Evolutionary conservation across 2,113 vertebrate genomes (phyloP).

Genomic region (Sapajus apella): DNA sequence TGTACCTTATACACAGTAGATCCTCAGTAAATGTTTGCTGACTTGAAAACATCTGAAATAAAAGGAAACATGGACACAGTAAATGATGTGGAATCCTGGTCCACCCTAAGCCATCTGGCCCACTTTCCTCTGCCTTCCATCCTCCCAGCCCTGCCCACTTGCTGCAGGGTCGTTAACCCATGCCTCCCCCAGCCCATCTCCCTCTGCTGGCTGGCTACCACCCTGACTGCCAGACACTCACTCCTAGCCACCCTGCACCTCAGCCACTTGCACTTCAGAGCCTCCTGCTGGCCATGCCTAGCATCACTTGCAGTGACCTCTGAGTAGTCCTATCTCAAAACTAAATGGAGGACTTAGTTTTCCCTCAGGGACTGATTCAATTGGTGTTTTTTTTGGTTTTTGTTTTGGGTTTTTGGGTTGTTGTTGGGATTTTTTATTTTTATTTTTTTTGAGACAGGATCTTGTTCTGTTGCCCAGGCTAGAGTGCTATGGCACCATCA

Average conservation of each 20-base stretch:
- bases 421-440: too few species aligned
- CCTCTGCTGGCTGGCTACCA: not conserved
- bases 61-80: conserved; percentile 24
- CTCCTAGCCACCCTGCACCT: not conserved
- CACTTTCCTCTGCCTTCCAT: not conserved
- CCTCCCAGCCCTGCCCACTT: not conserved
- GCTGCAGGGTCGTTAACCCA: not conserved
- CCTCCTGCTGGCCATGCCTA: not conserved
- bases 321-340: conserved; percentile 14
- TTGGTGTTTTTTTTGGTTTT: not conserved
- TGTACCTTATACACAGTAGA: conserved; percentile 69
- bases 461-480: too few species aligned
- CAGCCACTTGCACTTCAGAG: not conserved
- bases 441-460: too few species aligned
- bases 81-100: conserved; percentile 1
- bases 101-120: not conserved
- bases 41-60: conserved; percentile 74
- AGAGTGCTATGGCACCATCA: too few species aligned
- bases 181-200: not conserved
- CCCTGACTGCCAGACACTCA: not conserved
- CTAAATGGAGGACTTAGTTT: conserved; percentile 3
- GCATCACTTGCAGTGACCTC: not conserved
- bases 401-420: too few species aligned
- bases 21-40: conserved; percentile 66
- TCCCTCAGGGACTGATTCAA: not conserved